phyloP scores from a whole-genome alignment of 2,113 vertebrate genomes.

The Prolemur simus region DNA sequence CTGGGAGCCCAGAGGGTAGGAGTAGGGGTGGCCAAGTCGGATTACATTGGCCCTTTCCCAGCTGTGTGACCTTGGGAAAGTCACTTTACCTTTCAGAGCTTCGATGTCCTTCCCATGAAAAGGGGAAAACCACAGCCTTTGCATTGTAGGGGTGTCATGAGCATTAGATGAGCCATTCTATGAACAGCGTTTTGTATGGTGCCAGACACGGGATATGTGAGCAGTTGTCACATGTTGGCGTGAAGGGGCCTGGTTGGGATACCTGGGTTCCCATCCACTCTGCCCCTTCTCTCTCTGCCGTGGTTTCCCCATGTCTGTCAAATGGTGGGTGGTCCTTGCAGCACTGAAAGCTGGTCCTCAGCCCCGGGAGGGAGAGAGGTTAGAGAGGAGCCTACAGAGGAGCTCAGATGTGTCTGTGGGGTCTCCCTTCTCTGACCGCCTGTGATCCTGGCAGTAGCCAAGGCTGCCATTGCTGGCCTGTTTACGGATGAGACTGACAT shows the following conservation, averaged over 20 bases:
- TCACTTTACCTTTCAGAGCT: background rate
- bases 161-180: accelerated
- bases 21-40: background rate
- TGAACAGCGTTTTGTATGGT: accelerated
- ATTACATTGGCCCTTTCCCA: background rate
- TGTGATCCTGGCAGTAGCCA: background rate
- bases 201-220: background rate
- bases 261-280: background rate
- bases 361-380: background rate
- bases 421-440: background rate
- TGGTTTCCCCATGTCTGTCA: background rate
- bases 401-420: background rate
- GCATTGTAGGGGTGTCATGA: accelerated
- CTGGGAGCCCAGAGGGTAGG: background rate
- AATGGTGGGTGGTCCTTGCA: background rate
- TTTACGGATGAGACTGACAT: background rate
- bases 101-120: accelerated
- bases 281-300: background rate
- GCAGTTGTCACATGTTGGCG: background rate
- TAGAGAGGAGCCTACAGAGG: background rate
- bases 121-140: accelerated
- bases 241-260: accelerated
- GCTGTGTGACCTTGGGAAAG: background rate
- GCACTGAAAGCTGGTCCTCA: background rate
- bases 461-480: background rate